These are phyloP conservation scores for Panulirus ornatus DNA, from an alignment of 1,140 invertebrate species.

Conservation along the genomic window DNA sequence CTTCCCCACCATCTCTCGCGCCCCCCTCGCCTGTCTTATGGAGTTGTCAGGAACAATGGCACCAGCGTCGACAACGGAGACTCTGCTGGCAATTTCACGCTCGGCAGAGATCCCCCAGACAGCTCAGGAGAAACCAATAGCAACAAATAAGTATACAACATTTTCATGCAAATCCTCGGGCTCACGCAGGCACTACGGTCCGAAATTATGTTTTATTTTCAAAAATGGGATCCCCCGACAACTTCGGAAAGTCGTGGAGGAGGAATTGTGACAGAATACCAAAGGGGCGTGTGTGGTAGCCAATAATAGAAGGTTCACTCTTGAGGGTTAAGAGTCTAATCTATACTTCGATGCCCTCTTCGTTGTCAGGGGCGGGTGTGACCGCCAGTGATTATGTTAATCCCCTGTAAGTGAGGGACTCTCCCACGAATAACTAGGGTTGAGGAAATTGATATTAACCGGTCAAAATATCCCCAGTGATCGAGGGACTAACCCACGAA, in stretches of 20 bases:
- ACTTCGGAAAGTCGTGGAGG: not conserved
- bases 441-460: too few relatives aligned
- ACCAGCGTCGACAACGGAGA: constrained; percentile 15
- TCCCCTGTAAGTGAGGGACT: too few relatives aligned
- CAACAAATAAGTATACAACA: constrained; percentile 51
- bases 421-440: too few relatives aligned
- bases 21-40: constrained; percentile 25
- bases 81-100: constrained; percentile 35
- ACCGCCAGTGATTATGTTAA: too few relatives aligned
- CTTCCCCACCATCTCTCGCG: not conserved
- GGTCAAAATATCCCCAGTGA: too few relatives aligned
- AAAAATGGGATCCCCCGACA: too few relatives aligned
- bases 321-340: too few relatives aligned
- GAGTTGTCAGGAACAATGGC: constrained; percentile 32
- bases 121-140: constrained; percentile 30
- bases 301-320: too few relatives aligned
- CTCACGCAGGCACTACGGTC: not conserved
- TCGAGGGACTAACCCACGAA: too few relatives aligned
- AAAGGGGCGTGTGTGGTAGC: too few relatives aligned
- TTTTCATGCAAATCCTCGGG: constrained; percentile 29
- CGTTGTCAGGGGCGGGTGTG: too few relatives aligned
- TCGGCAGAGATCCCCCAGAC: constrained; percentile 9
- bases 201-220: constrained; percentile 20
- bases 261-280: not conserved
- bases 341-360: too few relatives aligned